Percentiles rank a stretch among this genome's conserved stretches.
These are phyloP conservation scores for Cheilosia pagana DNA, from an alignment of 2,888 invertebrate species.

Conservation along the genomic window DNA sequence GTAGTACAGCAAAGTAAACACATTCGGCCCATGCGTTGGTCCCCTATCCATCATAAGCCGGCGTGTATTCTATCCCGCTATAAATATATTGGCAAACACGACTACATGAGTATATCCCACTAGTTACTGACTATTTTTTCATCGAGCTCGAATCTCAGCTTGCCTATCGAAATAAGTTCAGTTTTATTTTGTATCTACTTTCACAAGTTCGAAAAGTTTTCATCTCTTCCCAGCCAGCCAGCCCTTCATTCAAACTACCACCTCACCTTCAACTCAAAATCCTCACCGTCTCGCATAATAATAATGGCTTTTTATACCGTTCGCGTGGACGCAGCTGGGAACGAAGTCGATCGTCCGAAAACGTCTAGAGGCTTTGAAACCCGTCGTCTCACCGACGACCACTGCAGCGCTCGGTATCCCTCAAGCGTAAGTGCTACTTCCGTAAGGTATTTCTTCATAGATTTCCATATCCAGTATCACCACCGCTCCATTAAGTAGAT, in stretches of 20 bases:
- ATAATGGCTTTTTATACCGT: constrained; percentile 79
- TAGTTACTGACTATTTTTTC: too few relatives aligned
- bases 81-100: too few relatives aligned
- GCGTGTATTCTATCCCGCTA: too few relatives aligned
- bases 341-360: constrained; percentile 75
- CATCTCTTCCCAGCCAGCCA: neutral
- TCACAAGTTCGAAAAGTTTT: neutral
- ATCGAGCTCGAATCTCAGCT: too few relatives aligned
- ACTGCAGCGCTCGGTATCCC: constrained; percentile 6
- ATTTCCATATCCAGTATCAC: neutral
- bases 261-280: neutral
- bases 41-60: too few relatives aligned
- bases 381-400: constrained; percentile 31
- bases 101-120: too few relatives aligned
- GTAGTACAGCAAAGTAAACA: too few relatives aligned
- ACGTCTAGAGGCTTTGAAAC: constrained; percentile 69
- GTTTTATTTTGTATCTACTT: too few relatives aligned
- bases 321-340: constrained; percentile 76
- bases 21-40: too few relatives aligned
- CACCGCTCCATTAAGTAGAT: constrained; percentile 60
- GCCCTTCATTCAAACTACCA: neutral
- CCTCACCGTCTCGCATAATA: too few relatives aligned
- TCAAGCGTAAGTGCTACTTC: neutral
- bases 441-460: constrained; percentile 16
- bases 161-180: too few relatives aligned